These are phyloP conservation scores for Samia ricini DNA, from an alignment of 1,140 invertebrate species.

Conservation along the genomic window DNA sequence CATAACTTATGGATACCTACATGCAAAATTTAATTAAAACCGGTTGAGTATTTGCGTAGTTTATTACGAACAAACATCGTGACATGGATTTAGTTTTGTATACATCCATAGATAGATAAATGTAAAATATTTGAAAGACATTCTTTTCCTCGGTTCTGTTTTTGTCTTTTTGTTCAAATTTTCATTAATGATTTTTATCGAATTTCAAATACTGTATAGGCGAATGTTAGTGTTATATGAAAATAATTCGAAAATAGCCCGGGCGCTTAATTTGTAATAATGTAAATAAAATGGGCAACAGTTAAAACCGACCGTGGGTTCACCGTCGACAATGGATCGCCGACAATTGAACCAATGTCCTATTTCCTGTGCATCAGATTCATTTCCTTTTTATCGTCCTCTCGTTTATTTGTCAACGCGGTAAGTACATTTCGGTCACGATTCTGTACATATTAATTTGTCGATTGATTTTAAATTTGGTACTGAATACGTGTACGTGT, in stretches of 20 bases:
- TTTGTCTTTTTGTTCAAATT: too few species aligned
- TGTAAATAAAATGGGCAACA: slow-evolving; percentile 5
- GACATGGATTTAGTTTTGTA: too few species aligned
- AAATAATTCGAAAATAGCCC: too few species aligned
- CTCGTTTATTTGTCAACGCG: slow-evolving; percentile 67
- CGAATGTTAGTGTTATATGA: not conserved
- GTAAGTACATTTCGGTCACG: slow-evolving; percentile 44
- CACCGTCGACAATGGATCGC: slow-evolving; percentile 41
- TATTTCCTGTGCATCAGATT: slow-evolving; percentile 73
- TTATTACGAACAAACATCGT: too few species aligned
- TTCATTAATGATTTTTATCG: too few species aligned
- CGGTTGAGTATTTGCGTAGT: too few species aligned
- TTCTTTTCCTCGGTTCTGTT: too few species aligned
- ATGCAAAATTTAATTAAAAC: too few species aligned
- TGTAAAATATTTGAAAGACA: too few species aligned
- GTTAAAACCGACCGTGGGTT: slow-evolving; percentile 47
- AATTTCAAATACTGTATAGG: too few species aligned
- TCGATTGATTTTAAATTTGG: slow-evolving; percentile 28
- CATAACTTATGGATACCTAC: too few species aligned
- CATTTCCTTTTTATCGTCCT: slow-evolving; percentile 66
- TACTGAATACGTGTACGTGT: not conserved
- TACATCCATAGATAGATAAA: too few species aligned
- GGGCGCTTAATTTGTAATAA: not conserved
- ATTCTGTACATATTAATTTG: slow-evolving; percentile 45
- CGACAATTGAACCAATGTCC: slow-evolving; percentile 67